Evolutionary conservation across 1,140 invertebrate species (phyloP).

Genomic region (Nasonia longicornis): DNA sequence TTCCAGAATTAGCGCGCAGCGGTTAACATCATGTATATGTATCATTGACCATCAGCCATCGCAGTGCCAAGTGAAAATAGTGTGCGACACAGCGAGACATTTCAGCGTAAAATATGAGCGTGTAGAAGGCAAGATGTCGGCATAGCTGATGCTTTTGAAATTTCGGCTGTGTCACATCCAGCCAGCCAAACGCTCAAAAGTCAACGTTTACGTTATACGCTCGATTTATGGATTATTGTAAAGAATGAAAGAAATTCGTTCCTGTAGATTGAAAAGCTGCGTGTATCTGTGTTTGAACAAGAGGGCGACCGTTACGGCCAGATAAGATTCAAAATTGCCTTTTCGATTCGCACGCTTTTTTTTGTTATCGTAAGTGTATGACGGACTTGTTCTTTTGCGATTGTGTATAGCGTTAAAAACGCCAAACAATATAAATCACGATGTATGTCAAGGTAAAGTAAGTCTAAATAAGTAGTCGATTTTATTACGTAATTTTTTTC

Average conservation of each 20-base stretch:
- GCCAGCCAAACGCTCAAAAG: slow-evolving; percentile 62
- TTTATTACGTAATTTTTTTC: too few species aligned
- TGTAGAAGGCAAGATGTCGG: slow-evolving; percentile 69
- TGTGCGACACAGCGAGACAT: not conserved
- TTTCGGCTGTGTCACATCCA: slow-evolving; percentile 70
- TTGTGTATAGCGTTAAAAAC: too few species aligned
- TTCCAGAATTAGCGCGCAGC: not conserved
- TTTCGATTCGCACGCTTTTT: not conserved
- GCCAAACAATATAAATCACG: too few species aligned
- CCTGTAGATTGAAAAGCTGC: too few species aligned
- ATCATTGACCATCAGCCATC: not conserved
- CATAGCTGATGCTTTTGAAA: slow-evolving; percentile 67
- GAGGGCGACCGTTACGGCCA: not conserved
- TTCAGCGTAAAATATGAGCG: slow-evolving; percentile 49
- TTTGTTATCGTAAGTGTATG: too few species aligned
- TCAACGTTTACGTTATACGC: slow-evolving; percentile 35
- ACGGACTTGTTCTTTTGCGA: too few species aligned
- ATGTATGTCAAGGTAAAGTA: too few species aligned
- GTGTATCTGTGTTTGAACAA: not conserved
- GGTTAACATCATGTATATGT: not conserved
- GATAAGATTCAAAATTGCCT: not conserved
- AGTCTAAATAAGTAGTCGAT: too few species aligned
- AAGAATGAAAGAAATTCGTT: not conserved
- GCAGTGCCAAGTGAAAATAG: not conserved
- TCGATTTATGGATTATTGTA: too few species aligned